Evolutionary conservation across 2,888 invertebrate species (phyloP), one percentile per base, ranked within the genome.

Genomic region (Suillia variegata): DNA sequence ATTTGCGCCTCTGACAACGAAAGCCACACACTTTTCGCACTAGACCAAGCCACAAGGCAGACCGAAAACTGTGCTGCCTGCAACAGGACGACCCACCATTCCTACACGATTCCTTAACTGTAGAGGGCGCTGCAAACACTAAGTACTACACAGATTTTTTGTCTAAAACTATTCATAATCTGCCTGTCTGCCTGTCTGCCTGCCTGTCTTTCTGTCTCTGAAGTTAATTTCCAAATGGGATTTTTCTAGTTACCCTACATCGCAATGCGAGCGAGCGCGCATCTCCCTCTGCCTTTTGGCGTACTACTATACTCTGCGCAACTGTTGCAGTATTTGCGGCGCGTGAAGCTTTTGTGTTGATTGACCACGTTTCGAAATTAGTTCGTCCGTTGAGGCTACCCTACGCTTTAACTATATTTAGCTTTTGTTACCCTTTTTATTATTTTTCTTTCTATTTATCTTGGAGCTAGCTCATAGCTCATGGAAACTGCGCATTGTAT

Each of bases 141-240:
- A 74, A 76, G 74, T 66, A 73, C 76, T 69, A 74, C 71, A 73
- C 71, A 71, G 68, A 59, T 57, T 61, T 55, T 62, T 61, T 52
- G 2, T 38, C 15, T 31, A 10, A 13, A 38, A 50, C 38, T 20
- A 24, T 48, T 49, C 15, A 6, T 2, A 24, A 22, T 8, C n/a
- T 21, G 21, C 12, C 22, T 49, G 49, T 13, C n/a, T 21, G 22
- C 13, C n/a, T 49, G 15, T 13, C 31, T 47, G 57, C 8, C 52
- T 58, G 48, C 52, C 26, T 12, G 49, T 54, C 38, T 54, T 48
- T 26, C 21, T 31, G 54, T 45, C 24, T 22, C 73, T 38, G 66
- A 66, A 74, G 76, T 76, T 75, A 73, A 75, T 74, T 74, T 76
- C 75, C 74, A 74, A 75, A 74, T 74, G 69, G 70, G 66, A n/a